Evolutionary conservation across 2,113 vertebrate genomes (phyloP), one percentile per base, ranked within the genome.

Genomic region (Pseudorhombus dupliciocellatus): DNA sequence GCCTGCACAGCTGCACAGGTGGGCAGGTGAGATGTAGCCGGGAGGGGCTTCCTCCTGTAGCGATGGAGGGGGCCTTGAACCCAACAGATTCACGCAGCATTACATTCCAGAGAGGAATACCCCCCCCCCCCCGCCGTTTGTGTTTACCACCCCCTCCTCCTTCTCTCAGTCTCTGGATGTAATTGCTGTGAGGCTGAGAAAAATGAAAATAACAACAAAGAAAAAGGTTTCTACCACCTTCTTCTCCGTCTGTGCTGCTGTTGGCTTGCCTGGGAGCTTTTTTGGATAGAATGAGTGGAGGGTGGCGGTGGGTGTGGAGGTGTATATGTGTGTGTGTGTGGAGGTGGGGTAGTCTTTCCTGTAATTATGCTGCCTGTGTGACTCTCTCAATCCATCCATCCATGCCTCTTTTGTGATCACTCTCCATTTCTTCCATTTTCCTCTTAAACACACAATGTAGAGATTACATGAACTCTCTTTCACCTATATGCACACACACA

Each of bases 201-300:
- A 22, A 84, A 80, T 80, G 67, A 84, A 86, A 89, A 88, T 77
- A 89, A 72, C 77, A 85, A 86, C 80, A 89, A 78, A 84, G 71
- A 55, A 56, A 56, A 65, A 85, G 52, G 56, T 73, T 59, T 54
- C 66, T 8, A 48, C 66, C 60, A 73, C 78, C 71, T 31, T 58
- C 56, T 24, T 58, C 48, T 70, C 62, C 64, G 20, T 62, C 42
- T 84, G 71, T 63, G 51, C 48, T 69, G 18, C 71, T 81, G 55
- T 18, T 64, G 51, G 70, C 65, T 75, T 28, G 54, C 31, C 66
- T 25, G 16, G 16, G 26, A 83, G 75, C 28, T 44, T 31, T 31
- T 81, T 76, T 59, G 44, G 61, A 31, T 30, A 37, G 15, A 28
- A 21, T 21, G 11, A 34, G 34, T 34, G 34, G 34, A 11, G 34